Evolutionary conservation across 2,113 vertebrate species (phyloP).

Genomic region (Oxygymnocypris stewartii): DNA sequence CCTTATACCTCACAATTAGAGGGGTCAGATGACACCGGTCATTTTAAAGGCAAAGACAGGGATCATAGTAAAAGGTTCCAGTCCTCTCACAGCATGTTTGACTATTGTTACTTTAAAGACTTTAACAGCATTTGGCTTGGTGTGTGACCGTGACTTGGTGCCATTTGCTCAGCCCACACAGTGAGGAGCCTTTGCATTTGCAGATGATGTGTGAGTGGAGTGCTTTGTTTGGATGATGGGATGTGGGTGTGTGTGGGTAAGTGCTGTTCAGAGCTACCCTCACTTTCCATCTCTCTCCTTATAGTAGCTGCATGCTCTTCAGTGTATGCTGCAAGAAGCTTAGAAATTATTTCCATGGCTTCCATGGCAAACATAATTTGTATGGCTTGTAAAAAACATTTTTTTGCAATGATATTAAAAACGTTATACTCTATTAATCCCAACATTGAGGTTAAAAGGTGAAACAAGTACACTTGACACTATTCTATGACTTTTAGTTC

Average conservation of each 20-base stretch:
- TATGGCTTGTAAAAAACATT: not conserved
- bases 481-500: not conserved
- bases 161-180: conserved; percentile 56
- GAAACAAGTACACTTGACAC: not conserved
- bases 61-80: conserved; percentile 20
- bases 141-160: conserved; percentile 47
- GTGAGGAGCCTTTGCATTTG: conserved; percentile 47
- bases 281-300: conserved; percentile 33
- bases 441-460: not conserved
- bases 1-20: not conserved
- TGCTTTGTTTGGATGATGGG: conserved; percentile 55
- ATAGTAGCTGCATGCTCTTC: conserved; percentile 22
- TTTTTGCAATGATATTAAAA: conserved; percentile 6
- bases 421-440: not conserved
- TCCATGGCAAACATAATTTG: not conserved
- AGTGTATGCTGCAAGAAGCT: conserved; percentile 31
- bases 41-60: conserved; percentile 13
- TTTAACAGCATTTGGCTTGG: conserved; percentile 47
- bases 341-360: not conserved
- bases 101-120: conserved; percentile 40
- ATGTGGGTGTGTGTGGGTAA: conserved; percentile 55
- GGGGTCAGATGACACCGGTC: not conserved
- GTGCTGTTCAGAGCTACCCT: conserved; percentile 41
- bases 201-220: conserved; percentile 54
- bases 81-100: conserved; percentile 42